Evolutionary conservation across 2,113 vertebrate species (phyloP).

Genomic region (Oxyruncus cristatus): DNA sequence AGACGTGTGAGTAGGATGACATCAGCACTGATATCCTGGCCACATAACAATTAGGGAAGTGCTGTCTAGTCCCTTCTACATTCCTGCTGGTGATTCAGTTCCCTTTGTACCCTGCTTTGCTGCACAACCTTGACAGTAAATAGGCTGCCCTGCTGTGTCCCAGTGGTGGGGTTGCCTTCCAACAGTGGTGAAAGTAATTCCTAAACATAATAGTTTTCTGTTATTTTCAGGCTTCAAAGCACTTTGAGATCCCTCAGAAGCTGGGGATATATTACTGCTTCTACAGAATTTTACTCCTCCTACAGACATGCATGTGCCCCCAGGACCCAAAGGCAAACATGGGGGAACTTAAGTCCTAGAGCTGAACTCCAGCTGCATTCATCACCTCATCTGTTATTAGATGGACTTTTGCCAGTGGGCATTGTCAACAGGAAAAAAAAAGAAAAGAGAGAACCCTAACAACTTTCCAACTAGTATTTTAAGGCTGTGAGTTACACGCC

Average conservation of each 20-base stretch:
- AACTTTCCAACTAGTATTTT: constrained; percentile 8
- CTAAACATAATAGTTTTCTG: background rate
- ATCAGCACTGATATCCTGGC: background rate
- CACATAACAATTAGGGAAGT: background rate
- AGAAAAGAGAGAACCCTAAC: accelerated
- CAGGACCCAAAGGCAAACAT: background rate
- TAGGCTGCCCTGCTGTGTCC: background rate
- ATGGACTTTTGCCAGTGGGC: constrained; percentile 30
- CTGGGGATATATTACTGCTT: background rate
- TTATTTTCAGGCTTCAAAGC: constrained; percentile 10
- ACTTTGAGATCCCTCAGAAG: background rate
- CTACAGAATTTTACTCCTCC: background rate
- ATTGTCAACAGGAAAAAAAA: background rate
- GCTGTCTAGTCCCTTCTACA: background rate
- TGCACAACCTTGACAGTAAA: background rate
- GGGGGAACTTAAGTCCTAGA: background rate
- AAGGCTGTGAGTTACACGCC: background rate
- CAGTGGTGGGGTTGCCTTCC: background rate
- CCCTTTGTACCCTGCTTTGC: background rate
- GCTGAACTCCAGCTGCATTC: constrained; percentile 28
- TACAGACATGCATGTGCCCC: background rate
- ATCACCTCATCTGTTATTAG: constrained; percentile 33
- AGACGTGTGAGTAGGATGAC: background rate
- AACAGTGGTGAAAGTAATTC: background rate
- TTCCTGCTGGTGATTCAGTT: constrained; percentile 33